Base-by-base conservation (phyloP, 2,797 vertebrate genomes). In the Coregonus suidteri region DNA sequence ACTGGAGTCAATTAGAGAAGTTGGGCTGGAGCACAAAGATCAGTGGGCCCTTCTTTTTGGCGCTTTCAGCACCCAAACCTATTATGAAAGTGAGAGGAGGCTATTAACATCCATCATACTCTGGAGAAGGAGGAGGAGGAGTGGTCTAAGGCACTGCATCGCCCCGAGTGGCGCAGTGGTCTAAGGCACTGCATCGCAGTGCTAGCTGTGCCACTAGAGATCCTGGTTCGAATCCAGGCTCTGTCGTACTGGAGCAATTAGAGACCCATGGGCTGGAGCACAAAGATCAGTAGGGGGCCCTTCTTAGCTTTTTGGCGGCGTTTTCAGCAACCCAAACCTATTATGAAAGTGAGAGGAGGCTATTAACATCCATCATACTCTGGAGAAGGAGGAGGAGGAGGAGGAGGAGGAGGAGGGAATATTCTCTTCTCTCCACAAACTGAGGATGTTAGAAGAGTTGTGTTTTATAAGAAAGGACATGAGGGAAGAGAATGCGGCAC, bases 51-150 rank as follows among this genome's bases (percentile, higher is more conserved):
- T 80, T 85, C n/a, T n/a, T n/a, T n/a, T n/a, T n/a, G 25, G 25
- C 25, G 25, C 25, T 25, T 80, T 77, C 59, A 83, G 82, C 79
- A n/a, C 73, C 84, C 88, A 69, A 85, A 85, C 75, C 73, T 51
- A 85, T 86, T 86, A 82, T 79, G 78, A 79, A 64, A 83, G 67
- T 30, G 59, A 84, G 77, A 77, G 30, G 66, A 81, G 70, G 81
- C 77, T 83, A 83, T 84, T 81, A 85, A 86, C 65, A 83, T 85
- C 64, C 75, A 88, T 86, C 81, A 85, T 71, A 80, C 73, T 51
- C 66, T 47, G 68, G 9, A 75, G 69, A 25, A 51, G 75, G 41
- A 53, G 51, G 4, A 35, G 30, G 51, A 62, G 56, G 37, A 74
- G 25, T n/a, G n/a, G n/a, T n/a, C n/a, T n/a, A n/a, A n/a, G n/a